phyloP scores from a whole-genome alignment of 1,140 invertebrate genomes.

The Platyscapa corneri region DNA sequence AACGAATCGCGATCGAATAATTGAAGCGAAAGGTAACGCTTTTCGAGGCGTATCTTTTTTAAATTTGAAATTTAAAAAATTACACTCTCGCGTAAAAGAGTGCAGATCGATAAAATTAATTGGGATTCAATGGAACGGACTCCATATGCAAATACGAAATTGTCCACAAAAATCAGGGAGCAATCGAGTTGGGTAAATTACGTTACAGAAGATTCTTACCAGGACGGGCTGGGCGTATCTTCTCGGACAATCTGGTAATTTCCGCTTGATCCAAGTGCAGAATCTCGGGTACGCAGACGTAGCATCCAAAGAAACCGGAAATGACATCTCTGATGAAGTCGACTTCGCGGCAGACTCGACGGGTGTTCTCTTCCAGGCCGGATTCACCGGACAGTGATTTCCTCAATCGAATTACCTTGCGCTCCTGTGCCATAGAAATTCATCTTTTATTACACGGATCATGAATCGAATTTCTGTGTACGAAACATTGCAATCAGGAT shows the following conservation, averaged over 20 bases:
- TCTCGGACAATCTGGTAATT: conserved; percentile 57
- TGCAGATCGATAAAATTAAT: not conserved
- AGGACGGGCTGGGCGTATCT: conserved; percentile 59
- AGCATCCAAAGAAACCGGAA: conserved; percentile 67
- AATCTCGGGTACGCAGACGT: conserved; percentile 65
- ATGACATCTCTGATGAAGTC: conserved; percentile 70
- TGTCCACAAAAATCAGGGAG: not conserved
- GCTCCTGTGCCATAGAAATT: conserved; percentile 64
- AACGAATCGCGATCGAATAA: no score
- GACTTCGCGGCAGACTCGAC: conserved; percentile 66
- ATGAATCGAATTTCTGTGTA: not conserved
- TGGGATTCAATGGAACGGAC: no score
- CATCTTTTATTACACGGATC: not conserved
- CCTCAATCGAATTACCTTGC: conserved; percentile 70
- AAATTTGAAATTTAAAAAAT: no score
- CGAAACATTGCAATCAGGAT: not conserved
- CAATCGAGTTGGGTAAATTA: not conserved
- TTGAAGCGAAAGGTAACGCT: no score
- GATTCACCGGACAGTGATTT: conserved; percentile 62
- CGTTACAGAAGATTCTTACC: conserved; percentile 55
- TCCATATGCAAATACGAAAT: not conserved
- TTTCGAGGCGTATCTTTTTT: no score
- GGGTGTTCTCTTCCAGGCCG: conserved; percentile 56
- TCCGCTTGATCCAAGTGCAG: conserved; percentile 55
- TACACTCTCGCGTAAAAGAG: no score